phyloP scores from a whole-genome alignment of 2,888 invertebrate species.

The Phragmatobia fuliginosa region DNA sequence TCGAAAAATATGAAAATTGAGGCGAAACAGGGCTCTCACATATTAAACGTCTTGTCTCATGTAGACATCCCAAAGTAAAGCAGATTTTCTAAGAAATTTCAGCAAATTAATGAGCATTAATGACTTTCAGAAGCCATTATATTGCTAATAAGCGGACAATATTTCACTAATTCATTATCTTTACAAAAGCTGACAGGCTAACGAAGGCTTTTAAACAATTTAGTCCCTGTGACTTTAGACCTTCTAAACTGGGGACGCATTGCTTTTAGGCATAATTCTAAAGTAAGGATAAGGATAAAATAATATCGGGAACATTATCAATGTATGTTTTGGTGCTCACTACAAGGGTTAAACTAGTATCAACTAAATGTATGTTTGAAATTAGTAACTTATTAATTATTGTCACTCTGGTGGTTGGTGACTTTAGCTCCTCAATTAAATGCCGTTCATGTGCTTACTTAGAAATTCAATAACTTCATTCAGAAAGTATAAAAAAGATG shows the following conservation, averaged over 20 bases:
- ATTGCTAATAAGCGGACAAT: constrained; percentile 1
- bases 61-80: not conserved
- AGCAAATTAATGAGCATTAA: not conserved
- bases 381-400: too few relatives aligned
- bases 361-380: too few relatives aligned
- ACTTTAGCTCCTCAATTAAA: too few relatives aligned
- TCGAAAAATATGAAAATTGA: too few relatives aligned
- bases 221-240: not conserved
- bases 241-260: not conserved
- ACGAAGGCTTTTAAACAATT: constrained; percentile 6
- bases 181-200: not conserved
- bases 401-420: too few relatives aligned
- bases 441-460: too few relatives aligned
- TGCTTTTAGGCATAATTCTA: not conserved
- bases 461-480: too few relatives aligned
- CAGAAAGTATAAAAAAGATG: too few relatives aligned
- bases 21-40: too few relatives aligned
- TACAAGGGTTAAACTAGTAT: too few relatives aligned
- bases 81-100: not conserved
- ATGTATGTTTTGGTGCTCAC: not conserved
- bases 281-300: not conserved
- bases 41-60: not conserved
- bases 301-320: not conserved
- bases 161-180: not conserved
- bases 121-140: constrained; percentile 3